Base-by-base conservation (phyloP, 2,888 invertebrate genomes). In the Aporophyla lueneburgensis region DNA sequence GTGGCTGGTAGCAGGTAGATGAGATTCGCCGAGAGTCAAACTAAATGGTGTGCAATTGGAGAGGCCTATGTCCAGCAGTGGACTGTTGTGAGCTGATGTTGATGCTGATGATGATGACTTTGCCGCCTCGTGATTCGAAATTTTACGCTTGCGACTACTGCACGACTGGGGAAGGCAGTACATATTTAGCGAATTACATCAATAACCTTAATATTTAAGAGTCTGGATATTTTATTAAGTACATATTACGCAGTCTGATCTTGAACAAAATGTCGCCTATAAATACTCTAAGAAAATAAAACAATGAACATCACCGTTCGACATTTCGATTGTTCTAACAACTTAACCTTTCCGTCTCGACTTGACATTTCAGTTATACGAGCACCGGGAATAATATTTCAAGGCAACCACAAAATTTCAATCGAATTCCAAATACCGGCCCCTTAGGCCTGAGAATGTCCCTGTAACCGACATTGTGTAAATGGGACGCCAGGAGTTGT, bases 401-500 rank as follows among this genome's bases (percentile, higher is more conserved):
- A 56, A 77, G 53, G 72, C 46, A 56, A 81, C 78, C 70, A 71
- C 80, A 70, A 76, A 76, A 75, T 78, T 86, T 77, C 72, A 81
- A 83, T 84, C 61, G 69, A 71, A 71, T 80, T 76, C 74, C 71
- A 46, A 70, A 49, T 80, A 63, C 63, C 43, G 61, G 61, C 71
- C 80, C 83, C 78, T 78, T 75, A 83, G 83, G 86, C 76, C 54
- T 71, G 21, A 4, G 72, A 87, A 87, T 86, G 83, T 72, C 56
- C 69, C 90, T 91, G 92, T 76, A 56, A 75, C 74, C 86, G 91
- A 90, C 92, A 78, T 85, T 84, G 77, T 82, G 80, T 83, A 91
- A 91, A 91, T 91, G 89, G 86, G 75, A 91, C 81, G 84, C 83
- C 83, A 80, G 85, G 80, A 85, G 74, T 72, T 77, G 81, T 86